These are phyloP conservation scores for Takifugu rubripes DNA, from an alignment of 2,797 vertebrate species.

Conservation along the genomic window DNA sequence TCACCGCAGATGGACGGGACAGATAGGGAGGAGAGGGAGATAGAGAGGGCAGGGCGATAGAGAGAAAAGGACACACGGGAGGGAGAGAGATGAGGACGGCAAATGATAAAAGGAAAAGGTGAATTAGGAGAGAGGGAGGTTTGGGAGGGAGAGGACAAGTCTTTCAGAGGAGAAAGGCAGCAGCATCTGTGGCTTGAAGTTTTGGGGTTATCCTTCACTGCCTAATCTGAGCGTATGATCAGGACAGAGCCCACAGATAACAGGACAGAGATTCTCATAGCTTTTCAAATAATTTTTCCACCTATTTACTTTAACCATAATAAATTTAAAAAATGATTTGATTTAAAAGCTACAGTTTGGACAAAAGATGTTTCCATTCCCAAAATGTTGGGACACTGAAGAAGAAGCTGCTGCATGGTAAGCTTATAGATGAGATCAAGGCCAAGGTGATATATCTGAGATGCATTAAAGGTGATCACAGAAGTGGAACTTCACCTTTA, in stretches of 20 bases:
- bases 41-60: constrained; percentile 3
- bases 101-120: constrained; percentile 23
- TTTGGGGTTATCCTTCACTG: constrained; percentile 27
- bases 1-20: constrained; percentile 33
- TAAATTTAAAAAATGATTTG: no score
- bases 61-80: constrained; percentile 18
- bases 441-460: constrained; percentile 3
- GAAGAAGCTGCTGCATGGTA: not conserved
- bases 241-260: constrained; percentile 29
- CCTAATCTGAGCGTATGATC: constrained; percentile 47
- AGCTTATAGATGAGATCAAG: constrained; percentile 16
- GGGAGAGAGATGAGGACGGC: constrained; percentile 11
- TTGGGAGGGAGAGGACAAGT: constrained; percentile 19
- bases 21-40: constrained; percentile 23
- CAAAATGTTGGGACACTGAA: no score
- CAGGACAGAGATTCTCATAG: constrained; percentile 4
- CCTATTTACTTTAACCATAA: no score
- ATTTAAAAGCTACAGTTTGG: no score
- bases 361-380: no score
- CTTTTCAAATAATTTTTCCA: not conserved
- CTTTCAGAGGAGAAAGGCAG: constrained; percentile 48
- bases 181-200: constrained; percentile 23
- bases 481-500: constrained; percentile 23
- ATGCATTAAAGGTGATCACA: constrained; percentile 7
- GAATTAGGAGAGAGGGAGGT: constrained; percentile 21